Base-by-base conservation (phyloP, 1,140 invertebrate genomes). In the Drosophila arizonae region DNA sequence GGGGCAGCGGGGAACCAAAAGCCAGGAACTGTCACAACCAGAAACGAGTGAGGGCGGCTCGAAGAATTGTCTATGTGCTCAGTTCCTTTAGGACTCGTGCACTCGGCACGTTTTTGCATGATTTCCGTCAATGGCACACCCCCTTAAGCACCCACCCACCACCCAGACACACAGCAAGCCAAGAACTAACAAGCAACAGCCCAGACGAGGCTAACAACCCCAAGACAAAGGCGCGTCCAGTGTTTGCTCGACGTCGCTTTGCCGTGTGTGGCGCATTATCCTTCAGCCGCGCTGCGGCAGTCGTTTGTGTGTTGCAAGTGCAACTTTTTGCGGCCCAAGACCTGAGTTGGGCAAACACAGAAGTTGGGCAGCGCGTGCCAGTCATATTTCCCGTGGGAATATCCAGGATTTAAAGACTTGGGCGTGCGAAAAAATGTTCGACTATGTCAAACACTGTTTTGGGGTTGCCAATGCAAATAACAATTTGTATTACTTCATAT, bases 231-330 rank as follows among this genome's bases (percentile, higher is more conserved):
- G 79, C 80, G 77, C 70, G 72, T 76, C 77, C 77, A 10, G n/a
- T n/a, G 43, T 61, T 71, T 72, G 52, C 69, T 72, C 72, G 81
- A 51, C 64, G 11, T 39, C 6, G n/a, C 10, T 28, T 1, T 52
- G 75, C 9, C 79, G 79, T 86, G 76, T 86, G 84, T 60, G 81
- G 67, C 84, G 81, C 72, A 86, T 86, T 86, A 86, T 86, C 81
- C 84, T 86, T 86, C 72, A 86, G 63, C 81, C 84, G 52, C 79
- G 84, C 72, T 76, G 61, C 28, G 75, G 68, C 81, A 76, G 67
- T 10, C 84, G 81, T 48, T 80, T 70, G 51, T 33, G 46, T 13
- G 48, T 13, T 81, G 80, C 81, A 85, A 85, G 81, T 85, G 78
- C 66, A 85, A 75, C 62, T 85, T 84, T 77, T 61, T 30, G 65